These are phyloP conservation scores for Onychostruthus taczanowskii DNA, from an alignment of 2,113 vertebrate genomes.

Conservation along the genomic window DNA sequence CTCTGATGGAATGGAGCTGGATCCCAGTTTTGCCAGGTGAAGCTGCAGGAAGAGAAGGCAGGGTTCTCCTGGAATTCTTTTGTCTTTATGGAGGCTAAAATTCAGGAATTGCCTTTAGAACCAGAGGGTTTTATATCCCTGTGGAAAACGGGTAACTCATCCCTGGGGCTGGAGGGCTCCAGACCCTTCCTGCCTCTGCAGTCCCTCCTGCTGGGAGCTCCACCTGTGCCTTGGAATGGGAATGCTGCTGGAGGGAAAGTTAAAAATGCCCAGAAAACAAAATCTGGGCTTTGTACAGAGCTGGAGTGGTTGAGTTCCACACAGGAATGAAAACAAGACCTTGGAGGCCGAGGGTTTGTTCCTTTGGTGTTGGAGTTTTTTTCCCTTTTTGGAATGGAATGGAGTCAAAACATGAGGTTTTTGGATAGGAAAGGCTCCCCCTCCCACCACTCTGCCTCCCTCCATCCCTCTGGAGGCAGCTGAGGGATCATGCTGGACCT, in stretches of 20 bases:
- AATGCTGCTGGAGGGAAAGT: neutral
- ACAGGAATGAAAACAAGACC: neutral
- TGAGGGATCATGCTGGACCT: neutral
- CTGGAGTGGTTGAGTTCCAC: neutral
- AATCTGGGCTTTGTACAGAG: neutral
- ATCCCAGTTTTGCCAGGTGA: neutral
- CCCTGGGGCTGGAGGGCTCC: neutral
- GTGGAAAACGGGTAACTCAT: neutral
- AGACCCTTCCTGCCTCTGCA: neutral
- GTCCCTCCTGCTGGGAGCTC: neutral
- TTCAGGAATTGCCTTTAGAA: neutral
- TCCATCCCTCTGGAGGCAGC: neutral
- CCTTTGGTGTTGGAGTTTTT: neutral
- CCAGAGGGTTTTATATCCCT: neutral
- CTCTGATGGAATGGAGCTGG: neutral
- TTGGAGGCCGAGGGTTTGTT: neutral
- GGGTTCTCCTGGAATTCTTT: neutral
- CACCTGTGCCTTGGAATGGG: neutral
- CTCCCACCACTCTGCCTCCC: neutral
- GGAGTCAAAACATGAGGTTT: neutral
- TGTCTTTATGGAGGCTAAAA: neutral
- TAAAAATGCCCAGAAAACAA: neutral
- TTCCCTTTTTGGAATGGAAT: neutral
- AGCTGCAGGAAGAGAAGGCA: neutral
- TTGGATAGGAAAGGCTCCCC: constrained; percentile 6